Evolutionary conservation across 2,797 vertebrate genomes (phyloP).

Genomic region (Sebastes steindachneri): DNA sequence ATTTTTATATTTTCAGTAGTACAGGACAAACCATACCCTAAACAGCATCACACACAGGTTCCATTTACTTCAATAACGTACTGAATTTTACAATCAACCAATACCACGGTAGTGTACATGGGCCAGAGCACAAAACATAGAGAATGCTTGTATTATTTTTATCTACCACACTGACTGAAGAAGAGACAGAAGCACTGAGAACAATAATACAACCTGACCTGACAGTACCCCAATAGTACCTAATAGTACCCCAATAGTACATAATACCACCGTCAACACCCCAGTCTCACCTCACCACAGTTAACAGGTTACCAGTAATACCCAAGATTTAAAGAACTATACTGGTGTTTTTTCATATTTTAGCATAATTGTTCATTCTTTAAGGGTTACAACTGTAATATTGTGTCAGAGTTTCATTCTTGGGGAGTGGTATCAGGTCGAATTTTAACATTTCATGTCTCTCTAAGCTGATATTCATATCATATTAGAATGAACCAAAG

Average conservation of each 20-base stretch:
- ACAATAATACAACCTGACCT: slow-evolving; percentile 72
- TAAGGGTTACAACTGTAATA: not conserved
- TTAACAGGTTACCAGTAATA: not conserved
- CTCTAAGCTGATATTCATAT: not conserved
- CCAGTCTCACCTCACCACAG: not conserved
- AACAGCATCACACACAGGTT: slow-evolving; percentile 82
- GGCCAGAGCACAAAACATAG: slow-evolving; percentile 76
- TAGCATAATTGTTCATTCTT: not conserved
- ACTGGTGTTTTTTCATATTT: slow-evolving; percentile 13
- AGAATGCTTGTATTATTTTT: slow-evolving; percentile 69
- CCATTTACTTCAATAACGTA: slow-evolving; percentile 81
- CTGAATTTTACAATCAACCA: slow-evolving; percentile 81
- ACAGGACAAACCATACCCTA: slow-evolving; percentile 83
- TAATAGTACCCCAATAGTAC: slow-evolving; percentile 9
- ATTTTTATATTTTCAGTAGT: slow-evolving; percentile 62
- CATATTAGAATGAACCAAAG: not conserved
- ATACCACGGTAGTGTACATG: slow-evolving; percentile 74
- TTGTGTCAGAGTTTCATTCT: not conserved
- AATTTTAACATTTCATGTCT: not conserved
- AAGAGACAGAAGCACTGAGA: slow-evolving; percentile 82
- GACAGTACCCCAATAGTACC: slow-evolving; percentile 30
- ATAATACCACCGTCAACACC: slow-evolving; percentile 7
- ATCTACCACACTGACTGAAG: slow-evolving; percentile 78
- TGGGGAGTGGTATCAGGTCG: not conserved
- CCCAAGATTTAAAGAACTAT: slow-evolving; percentile 14